phyloP scores from a whole-genome alignment of 2,113 vertebrate species.

The Prunella himalayana region DNA sequence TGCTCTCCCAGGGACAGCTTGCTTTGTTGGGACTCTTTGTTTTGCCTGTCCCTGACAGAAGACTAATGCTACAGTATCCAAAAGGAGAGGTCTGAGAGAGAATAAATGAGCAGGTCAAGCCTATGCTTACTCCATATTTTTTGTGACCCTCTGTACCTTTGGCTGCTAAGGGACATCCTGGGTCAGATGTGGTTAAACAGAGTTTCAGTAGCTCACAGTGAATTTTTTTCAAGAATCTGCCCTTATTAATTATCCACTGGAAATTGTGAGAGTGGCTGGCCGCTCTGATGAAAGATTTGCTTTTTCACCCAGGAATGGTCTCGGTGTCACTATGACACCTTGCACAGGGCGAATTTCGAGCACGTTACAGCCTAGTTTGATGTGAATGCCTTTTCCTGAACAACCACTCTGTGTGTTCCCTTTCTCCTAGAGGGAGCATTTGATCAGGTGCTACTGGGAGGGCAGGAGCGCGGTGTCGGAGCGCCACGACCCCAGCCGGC shows the following conservation, averaged over 20 bases:
- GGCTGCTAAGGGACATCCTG: not conserved
- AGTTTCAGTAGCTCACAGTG: not conserved
- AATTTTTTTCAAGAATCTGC: not conserved
- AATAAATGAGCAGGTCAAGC: not conserved
- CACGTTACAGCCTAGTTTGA: not conserved
- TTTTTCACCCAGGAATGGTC: not conserved
- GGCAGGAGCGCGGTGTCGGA: slow-evolving; percentile 10
- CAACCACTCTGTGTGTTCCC: not conserved
- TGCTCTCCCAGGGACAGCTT: not conserved
- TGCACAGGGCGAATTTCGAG: not conserved
- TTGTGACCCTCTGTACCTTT: not conserved
- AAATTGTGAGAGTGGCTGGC: not conserved
- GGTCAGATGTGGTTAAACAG: not conserved
- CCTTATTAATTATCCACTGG: not conserved
- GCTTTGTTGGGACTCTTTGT: not conserved
- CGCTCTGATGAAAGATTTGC: not conserved
- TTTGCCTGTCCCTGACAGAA: not conserved
- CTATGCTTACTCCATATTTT: not conserved
- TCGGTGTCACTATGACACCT: not conserved
- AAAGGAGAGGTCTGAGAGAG: not conserved
- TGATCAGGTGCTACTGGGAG: slow-evolving; percentile 92
- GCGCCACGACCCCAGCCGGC: slow-evolving; percentile 74
- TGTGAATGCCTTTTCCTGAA: not conserved
- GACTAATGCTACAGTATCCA: not conserved
- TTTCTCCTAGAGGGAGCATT: slow-evolving; percentile 83